Percentiles rank a stretch among this genome's conserved stretches.
Evolutionary conservation across 2,797 vertebrate species (phyloP).

Genomic region (Microctenopoma lineatum): DNA sequence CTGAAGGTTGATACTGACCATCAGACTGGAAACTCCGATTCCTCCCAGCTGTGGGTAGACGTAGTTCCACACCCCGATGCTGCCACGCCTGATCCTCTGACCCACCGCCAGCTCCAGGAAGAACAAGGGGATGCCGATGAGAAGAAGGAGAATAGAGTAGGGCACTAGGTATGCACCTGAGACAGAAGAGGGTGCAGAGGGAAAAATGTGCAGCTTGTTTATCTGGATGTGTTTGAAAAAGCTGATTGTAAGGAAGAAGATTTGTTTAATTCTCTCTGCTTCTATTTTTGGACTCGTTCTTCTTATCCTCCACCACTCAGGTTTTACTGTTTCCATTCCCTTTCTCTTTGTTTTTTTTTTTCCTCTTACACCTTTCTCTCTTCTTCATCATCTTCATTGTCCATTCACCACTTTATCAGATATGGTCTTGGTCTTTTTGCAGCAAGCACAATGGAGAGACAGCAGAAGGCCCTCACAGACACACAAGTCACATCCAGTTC

Average conservation of each 20-base stretch:
- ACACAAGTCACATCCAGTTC: conserved; percentile 51
- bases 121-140: conserved; percentile 97
- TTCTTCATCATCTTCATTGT: not conserved
- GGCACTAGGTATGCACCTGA: conserved; percentile 97
- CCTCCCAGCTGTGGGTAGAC: conserved; percentile 94
- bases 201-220: not conserved
- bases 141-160: conserved; percentile 94
- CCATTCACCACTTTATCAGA: conserved; percentile 34
- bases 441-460: conserved; percentile 9
- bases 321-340: not conserved
- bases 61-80: conserved; percentile 98
- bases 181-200: conserved; percentile 7
- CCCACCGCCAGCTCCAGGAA: conserved; percentile 98
- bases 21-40: conserved; percentile 95
- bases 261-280: conserved; percentile 2
- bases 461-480: conserved; percentile 48
- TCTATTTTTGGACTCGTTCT: conserved; percentile 43
- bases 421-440: conserved; percentile 2
- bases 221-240: conserved; percentile 12
- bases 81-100: conserved; percentile 95
- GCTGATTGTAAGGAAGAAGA: conserved; percentile 26
- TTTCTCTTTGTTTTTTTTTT: conserved; percentile 2
- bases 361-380: not conserved
- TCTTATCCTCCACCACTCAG: not conserved
- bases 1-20: conserved; percentile 80